Base-by-base conservation (phyloP, 1,140 invertebrate genomes). In the Coboldia fuscipes region DNA sequence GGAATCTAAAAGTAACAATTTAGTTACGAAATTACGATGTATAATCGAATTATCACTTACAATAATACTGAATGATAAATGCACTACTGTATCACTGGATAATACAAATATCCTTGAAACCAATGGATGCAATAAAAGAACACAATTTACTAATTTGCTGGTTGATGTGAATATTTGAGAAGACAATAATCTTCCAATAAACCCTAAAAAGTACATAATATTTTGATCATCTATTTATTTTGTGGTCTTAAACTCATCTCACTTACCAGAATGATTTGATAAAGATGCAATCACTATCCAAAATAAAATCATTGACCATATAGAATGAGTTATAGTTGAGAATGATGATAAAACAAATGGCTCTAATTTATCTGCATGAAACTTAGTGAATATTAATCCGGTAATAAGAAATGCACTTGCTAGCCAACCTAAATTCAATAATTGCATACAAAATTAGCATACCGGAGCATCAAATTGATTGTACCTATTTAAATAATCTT, bases 351-450 rank as follows among this genome's bases (percentile, higher is more conserved):
- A 26, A 18, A 26, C 13, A 9, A 22, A 22, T 18, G 18, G 24
- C 16, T 38, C 29, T 3, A 26, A n/a, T 18, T 14, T 21, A 3
- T 6, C n/a, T 8, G 20, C 4, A 23, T 35, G 13, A 5, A 14
- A 19, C 13, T 35, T 12, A 14, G 28, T 23, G 32, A 35, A 39
- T 24, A 27, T 14, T n/a, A 35, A 21, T 2, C 7, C 22, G 13
- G 10, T 9, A 4, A 31, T 14, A 2, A 39, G 13, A 3, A 39
- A 27, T 4, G 18, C 10, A 19, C 33, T 31, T n/a, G 28, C 20
- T 18, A 35, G 30, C 33, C 34, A 39, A 26, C 37, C 37, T 39
- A 22, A 38, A 28, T 27, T 22, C 30, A 19, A 18, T 22, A 26
- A 13, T 33, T n/a, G 2, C 2, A 37, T 10, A 31, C 13, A 14